Evolutionary conservation across 2,113 vertebrate genomes (phyloP).

Genomic region (Proteles cristata): DNA sequence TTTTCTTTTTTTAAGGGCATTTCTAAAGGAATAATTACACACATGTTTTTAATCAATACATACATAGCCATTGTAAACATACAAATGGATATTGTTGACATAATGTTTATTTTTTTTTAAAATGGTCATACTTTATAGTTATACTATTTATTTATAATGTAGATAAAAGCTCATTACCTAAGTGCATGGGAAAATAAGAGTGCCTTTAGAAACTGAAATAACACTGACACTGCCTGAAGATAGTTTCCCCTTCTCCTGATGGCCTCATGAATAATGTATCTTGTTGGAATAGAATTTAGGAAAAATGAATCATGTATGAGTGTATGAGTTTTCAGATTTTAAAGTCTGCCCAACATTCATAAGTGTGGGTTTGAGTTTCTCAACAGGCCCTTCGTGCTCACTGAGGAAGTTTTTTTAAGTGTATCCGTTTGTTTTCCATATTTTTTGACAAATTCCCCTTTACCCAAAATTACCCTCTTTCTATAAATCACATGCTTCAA

Average conservation of each 20-base stretch:
- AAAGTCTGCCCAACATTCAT: neutral
- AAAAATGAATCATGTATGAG: constrained; percentile 25
- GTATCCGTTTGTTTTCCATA: neutral
- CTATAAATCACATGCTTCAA: neutral
- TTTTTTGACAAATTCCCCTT: neutral
- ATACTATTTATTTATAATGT: neutral
- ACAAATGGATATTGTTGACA: neutral
- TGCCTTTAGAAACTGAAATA: constrained; percentile 17
- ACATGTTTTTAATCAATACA: neutral
- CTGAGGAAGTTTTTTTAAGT: neutral
- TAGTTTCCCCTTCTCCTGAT: neutral
- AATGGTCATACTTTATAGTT: neutral
- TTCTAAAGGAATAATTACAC: constrained; percentile 29
- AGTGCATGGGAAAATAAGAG: neutral
- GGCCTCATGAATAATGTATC: constrained; percentile 38
- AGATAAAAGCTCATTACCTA: neutral
- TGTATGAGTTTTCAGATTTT: constrained; percentile 25
- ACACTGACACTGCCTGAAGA: neutral
- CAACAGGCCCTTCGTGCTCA: neutral
- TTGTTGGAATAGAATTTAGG: constrained; percentile 39
- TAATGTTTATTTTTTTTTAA: neutral
- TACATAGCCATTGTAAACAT: neutral
- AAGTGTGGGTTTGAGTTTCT: neutral
- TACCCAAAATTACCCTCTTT: neutral
- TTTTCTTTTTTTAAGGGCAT: neutral